These are phyloP conservation scores for Prionailurus viverrinus DNA, from an alignment of 2,113 vertebrate species.

Conservation along the genomic window DNA sequence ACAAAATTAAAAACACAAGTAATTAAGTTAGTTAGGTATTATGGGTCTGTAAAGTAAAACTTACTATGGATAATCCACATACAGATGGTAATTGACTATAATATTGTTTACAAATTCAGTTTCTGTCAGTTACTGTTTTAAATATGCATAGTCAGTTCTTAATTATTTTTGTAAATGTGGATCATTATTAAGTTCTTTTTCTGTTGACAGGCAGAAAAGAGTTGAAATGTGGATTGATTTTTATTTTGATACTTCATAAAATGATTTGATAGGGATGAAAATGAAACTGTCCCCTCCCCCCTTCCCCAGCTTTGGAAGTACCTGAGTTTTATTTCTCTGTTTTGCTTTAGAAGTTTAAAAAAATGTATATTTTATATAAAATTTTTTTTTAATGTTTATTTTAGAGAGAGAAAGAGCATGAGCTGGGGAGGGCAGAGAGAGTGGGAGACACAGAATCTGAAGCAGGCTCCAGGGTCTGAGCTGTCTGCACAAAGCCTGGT, in stretches of 20 bases:
- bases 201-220: conserved; percentile 23
- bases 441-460: too few species aligned
- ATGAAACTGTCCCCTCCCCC: background rate
- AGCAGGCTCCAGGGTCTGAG: too few species aligned
- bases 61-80: conserved; percentile 6
- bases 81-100: background rate
- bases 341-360: background rate
- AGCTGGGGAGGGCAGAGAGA: too few species aligned
- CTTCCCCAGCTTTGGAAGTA: background rate
- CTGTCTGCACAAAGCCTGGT: too few species aligned
- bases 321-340: background rate
- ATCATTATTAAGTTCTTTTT: conserved; percentile 1
- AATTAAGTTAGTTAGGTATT: background rate
- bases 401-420: too few species aligned
- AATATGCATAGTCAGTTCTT: conserved; percentile 44
- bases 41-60: background rate
- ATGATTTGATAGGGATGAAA: conserved; percentile 9
- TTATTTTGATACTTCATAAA: conserved; percentile 21
- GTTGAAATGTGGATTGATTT: background rate
- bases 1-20: conserved; percentile 43
- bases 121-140: conserved; percentile 16
- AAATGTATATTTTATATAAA: background rate
- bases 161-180: conserved; percentile 58
- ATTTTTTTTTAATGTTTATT: too few species aligned
- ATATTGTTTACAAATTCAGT: conserved; percentile 45